Conservation (phyloP, 2,888 invertebrate species). For the Glaucopsyche alexis region DNA sequence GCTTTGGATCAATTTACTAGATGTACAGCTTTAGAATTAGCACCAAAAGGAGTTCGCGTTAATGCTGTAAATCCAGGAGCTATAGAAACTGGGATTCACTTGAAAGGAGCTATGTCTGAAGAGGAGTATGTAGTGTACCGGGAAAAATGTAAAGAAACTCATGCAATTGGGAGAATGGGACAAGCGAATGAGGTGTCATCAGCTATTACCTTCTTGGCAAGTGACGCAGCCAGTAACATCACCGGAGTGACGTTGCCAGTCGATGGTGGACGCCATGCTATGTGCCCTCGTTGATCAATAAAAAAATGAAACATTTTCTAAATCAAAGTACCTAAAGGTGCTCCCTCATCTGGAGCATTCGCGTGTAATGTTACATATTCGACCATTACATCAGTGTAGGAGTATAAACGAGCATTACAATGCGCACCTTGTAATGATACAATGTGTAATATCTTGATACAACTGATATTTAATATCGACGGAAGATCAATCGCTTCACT, state of each 20-base stretch:
- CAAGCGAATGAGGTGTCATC: constrained; percentile 90
- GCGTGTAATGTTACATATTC: no score
- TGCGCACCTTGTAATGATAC: no score
- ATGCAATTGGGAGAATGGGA: constrained; percentile 94
- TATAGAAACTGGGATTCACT: constrained; percentile 92
- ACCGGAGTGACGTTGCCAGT: constrained; percentile 91
- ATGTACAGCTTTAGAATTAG: constrained; percentile 92
- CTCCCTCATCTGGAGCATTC: no score
- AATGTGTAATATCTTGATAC: no score
- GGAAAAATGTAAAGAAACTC: constrained; percentile 89
- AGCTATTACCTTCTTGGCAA: constrained; percentile 93
- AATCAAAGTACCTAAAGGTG: no score
- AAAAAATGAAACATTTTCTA: no score
- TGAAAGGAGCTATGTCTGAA: constrained; percentile 88
- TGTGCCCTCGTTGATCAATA: constrained; percentile 85
- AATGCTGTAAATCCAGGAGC: constrained; percentile 97
- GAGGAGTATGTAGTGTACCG: constrained; percentile 89
- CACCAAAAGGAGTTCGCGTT: constrained; percentile 88
- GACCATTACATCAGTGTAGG: no score
- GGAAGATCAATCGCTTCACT: no score
- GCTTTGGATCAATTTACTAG: constrained; percentile 96
- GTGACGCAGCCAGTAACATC: constrained; percentile 89
- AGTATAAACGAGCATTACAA: no score
- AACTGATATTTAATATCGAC: no score
- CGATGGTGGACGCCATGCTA: constrained; percentile 94